phyloP scores from a whole-genome alignment of 2,888 invertebrate genomes.

The Salticus scenicus region DNA sequence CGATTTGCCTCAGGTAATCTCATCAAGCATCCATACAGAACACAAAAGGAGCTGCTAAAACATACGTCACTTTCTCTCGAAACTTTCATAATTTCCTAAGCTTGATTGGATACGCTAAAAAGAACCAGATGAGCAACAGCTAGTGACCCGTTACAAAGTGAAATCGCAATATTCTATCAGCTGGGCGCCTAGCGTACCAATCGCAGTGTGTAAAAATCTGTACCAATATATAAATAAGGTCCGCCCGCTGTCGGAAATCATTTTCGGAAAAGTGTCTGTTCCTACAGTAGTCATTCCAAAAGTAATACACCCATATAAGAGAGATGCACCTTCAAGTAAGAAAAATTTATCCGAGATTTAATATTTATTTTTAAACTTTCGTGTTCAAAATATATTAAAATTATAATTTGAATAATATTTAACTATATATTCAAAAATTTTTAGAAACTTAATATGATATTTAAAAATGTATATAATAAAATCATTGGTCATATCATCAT shows the following conservation, averaged over 20 bases:
- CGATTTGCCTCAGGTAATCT: neutral
- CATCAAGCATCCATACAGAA: neutral
- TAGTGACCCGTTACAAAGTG: conserved; percentile 36
- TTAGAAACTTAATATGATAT: too few species aligned
- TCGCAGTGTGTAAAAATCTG: neutral
- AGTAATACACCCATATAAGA: neutral
- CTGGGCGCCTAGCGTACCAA: conserved; percentile 49
- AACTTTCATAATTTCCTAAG: neutral
- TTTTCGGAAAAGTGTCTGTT: neutral
- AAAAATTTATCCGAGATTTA: too few species aligned
- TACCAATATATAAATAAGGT: conserved; percentile 30
- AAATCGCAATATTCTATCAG: conserved; percentile 48
- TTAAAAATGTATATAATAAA: too few species aligned
- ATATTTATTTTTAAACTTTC: too few species aligned
- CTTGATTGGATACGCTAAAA: conserved; percentile 15
- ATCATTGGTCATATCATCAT: too few species aligned
- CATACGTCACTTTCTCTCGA: neutral
- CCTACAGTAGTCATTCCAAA: neutral
- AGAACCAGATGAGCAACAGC: conserved; percentile 14
- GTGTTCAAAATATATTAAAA: too few species aligned
- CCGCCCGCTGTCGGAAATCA: conserved; percentile 9
- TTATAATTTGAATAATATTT: too few species aligned
- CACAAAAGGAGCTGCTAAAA: neutral
- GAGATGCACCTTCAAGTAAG: conserved; percentile 40
- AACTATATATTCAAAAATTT: too few species aligned